Evolutionary conservation across 2,113 vertebrate species (phyloP), one percentile per base, ranked within the genome.

Genomic region (Dermatemys mawii): DNA sequence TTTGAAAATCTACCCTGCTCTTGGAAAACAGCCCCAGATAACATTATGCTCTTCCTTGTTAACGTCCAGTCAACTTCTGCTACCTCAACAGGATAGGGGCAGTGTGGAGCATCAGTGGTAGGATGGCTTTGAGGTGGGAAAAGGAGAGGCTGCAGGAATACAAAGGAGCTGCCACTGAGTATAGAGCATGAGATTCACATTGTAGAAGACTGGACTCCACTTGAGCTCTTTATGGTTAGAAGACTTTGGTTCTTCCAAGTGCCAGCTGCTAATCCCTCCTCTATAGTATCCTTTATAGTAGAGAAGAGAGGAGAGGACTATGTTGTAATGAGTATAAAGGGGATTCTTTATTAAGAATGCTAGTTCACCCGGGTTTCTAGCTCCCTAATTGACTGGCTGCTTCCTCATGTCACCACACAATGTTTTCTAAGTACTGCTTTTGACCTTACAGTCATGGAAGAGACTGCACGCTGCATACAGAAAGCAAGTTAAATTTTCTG

Each of bases 301-400:
- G 91, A 4, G 22, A 76, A 94, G 94, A 97, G 93, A 94, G 94
- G 94, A 97, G 93, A 94, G 94, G 93, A 79, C 84, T 90, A 86
- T 93, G 86, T 93, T 96, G 93, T 97, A 87, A 90, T 87, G 94
- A 89, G 32, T 81, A 96, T 93, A 94, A 97, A 96, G 73, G 73
- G 76, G 49, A 73, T 79, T 86, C 84, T 96, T 97, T 92, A 94
- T 70, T 83, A 80, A 90, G 89, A 49, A 19, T 78, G 54, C 84
- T 90, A 76, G 94, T 96, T 97, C 92, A 95, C 1, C 0, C 75
- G 83, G 81, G 29, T 79, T 27, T 84, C 81, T 26, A 76, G 87
- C 87, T 95, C 92, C 84, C 93, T 95, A 94, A 83, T 91, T 92
- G 93, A 57, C 88, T 96, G 93, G 38, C 93, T 94, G 86, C 91